These are phyloP conservation scores for Apis mellifera DNA, from an alignment of 1,140 invertebrate genomes.

Conservation along the genomic window Amel_HAv3.1 CM009931.2:23262501-23263000, in stretches of 20 bases:
- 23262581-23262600: not conserved
- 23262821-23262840: slow-evolving; percentile 55
- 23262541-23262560: not conserved
- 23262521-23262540: not conserved
- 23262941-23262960: slow-evolving; percentile 2
- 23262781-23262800: slow-evolving; percentile 28
- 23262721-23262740: not conserved
- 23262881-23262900: not conserved
- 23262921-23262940: not conserved
- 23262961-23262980: slow-evolving; percentile 8
- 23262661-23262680: not conserved
- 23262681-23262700: slow-evolving; percentile 1
- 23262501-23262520: slow-evolving; percentile 3
- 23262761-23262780: not conserved
- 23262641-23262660: not conserved
- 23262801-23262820: slow-evolving; percentile 54
- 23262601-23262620: not conserved
- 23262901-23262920: not conserved
- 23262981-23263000: not conserved
- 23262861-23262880: not conserved
- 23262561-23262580: not conserved
- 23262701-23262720: not conserved
- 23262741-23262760: not conserved
- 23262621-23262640: slow-evolving; percentile 8
- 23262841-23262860: not conserved